phyloP scores from a whole-genome alignment of 1,140 invertebrate species.

The Cherax destructor region DNA sequence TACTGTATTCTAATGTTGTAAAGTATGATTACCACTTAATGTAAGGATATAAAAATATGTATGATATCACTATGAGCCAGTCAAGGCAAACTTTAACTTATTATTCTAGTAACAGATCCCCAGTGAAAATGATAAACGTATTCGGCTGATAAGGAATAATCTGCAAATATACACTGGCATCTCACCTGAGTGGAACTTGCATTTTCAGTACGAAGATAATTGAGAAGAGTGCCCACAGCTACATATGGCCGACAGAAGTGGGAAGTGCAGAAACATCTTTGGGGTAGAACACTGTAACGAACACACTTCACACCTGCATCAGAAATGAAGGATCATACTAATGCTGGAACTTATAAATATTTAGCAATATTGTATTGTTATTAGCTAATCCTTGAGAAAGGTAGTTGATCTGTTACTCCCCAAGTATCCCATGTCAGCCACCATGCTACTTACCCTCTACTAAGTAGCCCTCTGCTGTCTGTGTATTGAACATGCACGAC shows the following conservation, averaged over 20 bases:
- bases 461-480: constrained; percentile 59
- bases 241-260: constrained; percentile 67
- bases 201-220: constrained; percentile 41
- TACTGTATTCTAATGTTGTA: too few relatives aligned
- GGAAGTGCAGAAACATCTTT: constrained; percentile 63
- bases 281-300: constrained; percentile 46
- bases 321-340: neutral
- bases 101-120: too few relatives aligned
- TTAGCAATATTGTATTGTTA: too few relatives aligned
- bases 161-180: too few relatives aligned
- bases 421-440: too few relatives aligned
- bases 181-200: constrained; percentile 44
- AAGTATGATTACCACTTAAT: too few relatives aligned
- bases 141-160: too few relatives aligned
- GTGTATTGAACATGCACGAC: constrained; percentile 61
- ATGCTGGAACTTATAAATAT: neutral
- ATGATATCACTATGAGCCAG: too few relatives aligned
- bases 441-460: constrained; percentile 58
- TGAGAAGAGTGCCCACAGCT: constrained; percentile 51
- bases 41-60: too few relatives aligned
- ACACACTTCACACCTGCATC: constrained; percentile 66
- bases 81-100: too few relatives aligned
- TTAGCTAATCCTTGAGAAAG: too few relatives aligned
- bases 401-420: neutral
- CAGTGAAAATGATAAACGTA: too few relatives aligned